Evolutionary conservation across 2,888 invertebrate genomes (phyloP).

Genomic region (Horisme vitalbata): DNA sequence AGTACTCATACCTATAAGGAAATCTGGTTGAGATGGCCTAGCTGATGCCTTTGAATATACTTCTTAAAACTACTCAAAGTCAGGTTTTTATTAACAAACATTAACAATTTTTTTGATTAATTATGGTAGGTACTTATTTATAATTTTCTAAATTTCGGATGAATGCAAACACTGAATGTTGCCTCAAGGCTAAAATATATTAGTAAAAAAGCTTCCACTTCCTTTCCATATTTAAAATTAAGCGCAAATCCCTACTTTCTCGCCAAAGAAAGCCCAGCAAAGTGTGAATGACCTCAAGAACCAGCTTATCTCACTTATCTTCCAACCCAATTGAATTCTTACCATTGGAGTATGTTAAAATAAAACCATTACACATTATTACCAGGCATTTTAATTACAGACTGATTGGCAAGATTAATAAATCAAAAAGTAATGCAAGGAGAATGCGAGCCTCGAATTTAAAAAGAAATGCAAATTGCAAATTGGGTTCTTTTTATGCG

Average conservation of each 20-base stretch:
- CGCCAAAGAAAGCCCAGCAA: slow-evolving; percentile 28
- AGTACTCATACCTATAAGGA: too few species aligned
- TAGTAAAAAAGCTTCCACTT: background rate
- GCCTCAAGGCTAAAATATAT: background rate
- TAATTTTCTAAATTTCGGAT: too few species aligned
- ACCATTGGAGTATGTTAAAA: slow-evolving; percentile 15
- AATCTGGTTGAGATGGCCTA: background rate
- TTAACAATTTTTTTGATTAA: too few species aligned
- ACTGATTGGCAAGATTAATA: slow-evolving; percentile 10
- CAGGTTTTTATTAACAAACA: too few species aligned
- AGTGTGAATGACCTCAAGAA: slow-evolving; percentile 50
- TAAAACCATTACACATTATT: slow-evolving; percentile 12
- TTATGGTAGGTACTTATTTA: too few species aligned
- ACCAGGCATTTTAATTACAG: slow-evolving; percentile 4
- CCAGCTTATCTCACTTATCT: slow-evolving; percentile 52
- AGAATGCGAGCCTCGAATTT: slow-evolving; percentile 12
- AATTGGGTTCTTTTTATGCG: slow-evolving; percentile 27
- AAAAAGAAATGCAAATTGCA: slow-evolving; percentile 14
- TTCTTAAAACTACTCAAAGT: too few species aligned
- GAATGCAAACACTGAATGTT: background rate
- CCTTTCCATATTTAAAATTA: background rate
- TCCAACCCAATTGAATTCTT: slow-evolving; percentile 25
- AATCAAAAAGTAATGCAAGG: slow-evolving; percentile 6
- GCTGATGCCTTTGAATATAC: too few species aligned
- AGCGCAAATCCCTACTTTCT: slow-evolving; percentile 25